phyloP scores from a whole-genome alignment of 2,113 vertebrate species.

The Opisthocomus hoazin region DNA sequence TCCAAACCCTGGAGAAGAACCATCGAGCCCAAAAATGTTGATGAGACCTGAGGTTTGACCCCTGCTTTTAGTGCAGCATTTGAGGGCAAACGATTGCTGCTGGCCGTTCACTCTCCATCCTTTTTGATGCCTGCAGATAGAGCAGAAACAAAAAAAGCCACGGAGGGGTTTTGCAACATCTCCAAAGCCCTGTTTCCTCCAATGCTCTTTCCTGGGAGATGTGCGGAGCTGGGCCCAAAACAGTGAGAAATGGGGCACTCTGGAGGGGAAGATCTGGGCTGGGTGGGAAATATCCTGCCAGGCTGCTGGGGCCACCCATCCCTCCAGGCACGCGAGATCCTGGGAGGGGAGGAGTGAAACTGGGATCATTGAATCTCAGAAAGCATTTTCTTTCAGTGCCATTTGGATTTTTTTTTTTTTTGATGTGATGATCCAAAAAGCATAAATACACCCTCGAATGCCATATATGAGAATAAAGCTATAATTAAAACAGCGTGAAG shows the following conservation, averaged over 20 bases:
- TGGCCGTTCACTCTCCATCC: neutral
- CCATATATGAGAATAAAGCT: neutral
- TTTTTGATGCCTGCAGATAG: rapidly evolving
- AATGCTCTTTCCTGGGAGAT: neutral
- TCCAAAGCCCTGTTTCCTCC: neutral
- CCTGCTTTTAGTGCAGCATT: neutral
- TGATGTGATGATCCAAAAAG: neutral
- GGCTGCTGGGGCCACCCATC: neutral
- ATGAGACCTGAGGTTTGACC: neutral
- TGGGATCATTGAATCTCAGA: neutral
- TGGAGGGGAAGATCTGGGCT: neutral
- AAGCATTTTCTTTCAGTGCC: neutral
- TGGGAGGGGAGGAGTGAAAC: neutral
- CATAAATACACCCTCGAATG: neutral
- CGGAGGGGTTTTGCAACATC: neutral
- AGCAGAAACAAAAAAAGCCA: neutral
- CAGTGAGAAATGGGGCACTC: neutral
- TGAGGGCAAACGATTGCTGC: neutral
- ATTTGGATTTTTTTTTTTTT: neutral
- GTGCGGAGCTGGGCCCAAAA: neutral
- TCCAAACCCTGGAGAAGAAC: neutral
- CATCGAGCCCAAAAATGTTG: neutral
- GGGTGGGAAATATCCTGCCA: neutral
- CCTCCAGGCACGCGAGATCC: neutral
- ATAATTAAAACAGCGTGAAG: constrained; percentile 41